Percentiles rank a stretch among this genome's conserved stretches.
Evolutionary conservation across 2,113 vertebrate species (phyloP).

Genomic region (Stomatorhinus ivindoensis): DNA sequence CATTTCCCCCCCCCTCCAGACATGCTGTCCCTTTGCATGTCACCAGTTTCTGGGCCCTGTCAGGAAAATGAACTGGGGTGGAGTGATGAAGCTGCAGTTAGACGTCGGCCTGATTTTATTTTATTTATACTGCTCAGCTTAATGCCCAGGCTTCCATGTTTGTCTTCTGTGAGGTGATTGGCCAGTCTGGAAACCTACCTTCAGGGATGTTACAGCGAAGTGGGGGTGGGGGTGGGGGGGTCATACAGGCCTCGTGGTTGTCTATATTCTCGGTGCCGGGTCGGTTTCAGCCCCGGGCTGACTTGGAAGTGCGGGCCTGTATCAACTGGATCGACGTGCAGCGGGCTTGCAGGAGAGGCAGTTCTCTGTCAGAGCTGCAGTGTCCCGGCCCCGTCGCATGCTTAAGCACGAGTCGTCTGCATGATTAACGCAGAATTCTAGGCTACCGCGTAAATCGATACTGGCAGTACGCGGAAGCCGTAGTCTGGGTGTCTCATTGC

Average conservation of each 20-base stretch:
- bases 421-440: not conserved
- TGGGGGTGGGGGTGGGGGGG: no score
- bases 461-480: not conserved
- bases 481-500: not conserved
- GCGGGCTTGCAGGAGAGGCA: not conserved
- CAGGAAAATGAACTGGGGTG: not conserved
- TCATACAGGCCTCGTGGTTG: not conserved
- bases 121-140: not conserved
- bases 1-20: not conserved
- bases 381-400: not conserved
- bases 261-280: not conserved
- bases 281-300: not conserved
- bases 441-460: not conserved
- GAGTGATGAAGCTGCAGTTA: not conserved
- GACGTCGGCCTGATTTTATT: not conserved
- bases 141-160: not conserved
- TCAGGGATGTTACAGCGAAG: not conserved
- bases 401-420: not conserved
- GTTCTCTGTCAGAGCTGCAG: not conserved
- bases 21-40: not conserved
- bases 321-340: not conserved
- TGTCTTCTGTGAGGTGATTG: not conserved
- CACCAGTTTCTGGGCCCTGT: not conserved
- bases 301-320: not conserved
- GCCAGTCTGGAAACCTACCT: not conserved